These are phyloP conservation scores for Knipowitschia caucasica DNA, from an alignment of 2,797 vertebrate species.

Conservation along the genomic window DNA sequence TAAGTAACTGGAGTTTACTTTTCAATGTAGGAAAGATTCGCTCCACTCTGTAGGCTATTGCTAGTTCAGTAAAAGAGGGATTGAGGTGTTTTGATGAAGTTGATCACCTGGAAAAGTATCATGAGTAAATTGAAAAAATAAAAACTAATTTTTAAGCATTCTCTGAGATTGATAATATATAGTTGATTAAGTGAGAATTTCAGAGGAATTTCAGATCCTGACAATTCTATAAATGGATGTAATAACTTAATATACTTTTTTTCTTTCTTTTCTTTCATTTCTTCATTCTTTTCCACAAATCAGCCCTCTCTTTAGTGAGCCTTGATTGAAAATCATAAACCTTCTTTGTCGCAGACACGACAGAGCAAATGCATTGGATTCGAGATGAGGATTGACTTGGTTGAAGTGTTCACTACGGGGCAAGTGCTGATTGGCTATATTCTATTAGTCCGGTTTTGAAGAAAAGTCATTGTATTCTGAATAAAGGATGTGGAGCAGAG, in stretches of 20 bases:
- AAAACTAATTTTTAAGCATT: too few species aligned
- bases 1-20: too few species aligned
- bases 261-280: not conserved
- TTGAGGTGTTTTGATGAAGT: too few species aligned
- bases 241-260: not conserved
- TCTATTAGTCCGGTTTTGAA: not conserved
- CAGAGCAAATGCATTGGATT: constrained; percentile 1
- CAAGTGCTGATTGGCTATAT: not conserved
- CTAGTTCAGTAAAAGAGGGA: too few species aligned
- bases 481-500: not conserved
- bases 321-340: not conserved
- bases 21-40: too few species aligned
- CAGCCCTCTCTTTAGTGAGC: not conserved
- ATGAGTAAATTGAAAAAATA: too few species aligned
- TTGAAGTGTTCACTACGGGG: not conserved
- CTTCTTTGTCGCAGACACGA: not conserved
- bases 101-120: too few species aligned
- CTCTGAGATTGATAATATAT: not conserved
- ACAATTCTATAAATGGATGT: too few species aligned
- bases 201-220: not conserved
- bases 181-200: not conserved
- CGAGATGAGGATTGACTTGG: not conserved
- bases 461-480: not conserved
- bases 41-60: too few species aligned
- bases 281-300: not conserved